phyloP scores from a whole-genome alignment of 1,140 invertebrate species.

The Linepithema humile region DNA sequence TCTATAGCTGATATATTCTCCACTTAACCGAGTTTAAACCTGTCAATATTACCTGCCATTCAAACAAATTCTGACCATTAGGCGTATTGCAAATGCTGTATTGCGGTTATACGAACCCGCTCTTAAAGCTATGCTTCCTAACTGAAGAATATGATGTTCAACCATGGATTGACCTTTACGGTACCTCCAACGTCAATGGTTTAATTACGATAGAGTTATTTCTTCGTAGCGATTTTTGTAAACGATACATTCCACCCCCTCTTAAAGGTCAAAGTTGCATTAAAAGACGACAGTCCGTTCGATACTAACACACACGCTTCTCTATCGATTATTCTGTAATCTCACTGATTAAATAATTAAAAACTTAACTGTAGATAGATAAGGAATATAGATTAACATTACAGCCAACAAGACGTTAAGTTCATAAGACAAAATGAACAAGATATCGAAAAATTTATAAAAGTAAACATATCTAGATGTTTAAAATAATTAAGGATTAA shows the following conservation, averaged over 20 bases:
- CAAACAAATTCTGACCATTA: conserved; percentile 71
- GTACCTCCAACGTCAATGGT: conserved; percentile 76
- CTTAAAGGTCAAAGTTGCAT: conserved; percentile 58
- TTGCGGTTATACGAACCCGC: conserved; percentile 48
- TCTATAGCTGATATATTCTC: conserved; percentile 50
- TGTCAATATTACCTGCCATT: conserved; percentile 68
- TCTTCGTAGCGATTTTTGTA: conserved; percentile 43
- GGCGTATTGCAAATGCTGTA: conserved; percentile 61
- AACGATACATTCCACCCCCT: conserved; percentile 55
- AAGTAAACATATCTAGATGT: too few species aligned
- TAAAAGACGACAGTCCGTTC: conserved; percentile 18
- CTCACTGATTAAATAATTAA: conserved; percentile 47
- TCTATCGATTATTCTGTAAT: conserved; percentile 48
- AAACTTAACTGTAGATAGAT: conserved; percentile 39
- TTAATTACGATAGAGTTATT: conserved; percentile 67
- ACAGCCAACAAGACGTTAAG: too few species aligned
- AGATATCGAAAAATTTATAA: too few species aligned
- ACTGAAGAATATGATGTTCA: conserved; percentile 52
- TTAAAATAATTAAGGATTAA: too few species aligned
- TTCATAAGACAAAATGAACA: too few species aligned
- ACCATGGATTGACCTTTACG: conserved; percentile 79
- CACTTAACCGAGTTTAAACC: conserved; percentile 53
- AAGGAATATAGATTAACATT: conserved; percentile 37
- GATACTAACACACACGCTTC: not conserved
- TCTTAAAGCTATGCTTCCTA: conserved; percentile 35